Percentiles rank a stretch among this genome's conserved stretches.
Evolutionary conservation across 2,113 vertebrate species (phyloP).

Genomic region (Micronycteris hirsuta): DNA sequence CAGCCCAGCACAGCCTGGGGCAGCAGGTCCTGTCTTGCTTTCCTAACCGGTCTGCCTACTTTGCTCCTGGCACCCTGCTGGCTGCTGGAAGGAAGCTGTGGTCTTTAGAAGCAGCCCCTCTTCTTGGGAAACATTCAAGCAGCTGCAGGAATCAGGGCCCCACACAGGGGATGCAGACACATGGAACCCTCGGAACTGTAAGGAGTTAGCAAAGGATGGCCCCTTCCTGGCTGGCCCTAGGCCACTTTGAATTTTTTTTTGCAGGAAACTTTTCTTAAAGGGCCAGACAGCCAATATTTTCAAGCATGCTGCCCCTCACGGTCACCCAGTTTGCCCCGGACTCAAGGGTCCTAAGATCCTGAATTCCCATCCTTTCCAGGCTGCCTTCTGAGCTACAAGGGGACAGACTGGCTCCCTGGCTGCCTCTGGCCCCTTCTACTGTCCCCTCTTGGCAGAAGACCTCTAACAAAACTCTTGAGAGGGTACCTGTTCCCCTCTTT

Average conservation of each 20-base stretch:
- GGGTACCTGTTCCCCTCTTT: neutral
- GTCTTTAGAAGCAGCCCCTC: neutral
- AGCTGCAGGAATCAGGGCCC: neutral
- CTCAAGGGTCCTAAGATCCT: neutral
- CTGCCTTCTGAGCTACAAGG: neutral
- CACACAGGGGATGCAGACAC: neutral
- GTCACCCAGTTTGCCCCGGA: neutral
- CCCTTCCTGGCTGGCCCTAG: neutral
- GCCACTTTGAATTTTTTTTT: neutral
- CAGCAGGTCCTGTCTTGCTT: accelerated
- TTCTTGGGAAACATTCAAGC: accelerated
- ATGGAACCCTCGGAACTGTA: accelerated
- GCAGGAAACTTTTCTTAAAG: neutral
- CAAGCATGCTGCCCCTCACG: neutral
- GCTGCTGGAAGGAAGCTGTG: neutral
- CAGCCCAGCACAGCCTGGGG: accelerated
- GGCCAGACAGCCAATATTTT: neutral
- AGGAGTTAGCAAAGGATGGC: too few species aligned
- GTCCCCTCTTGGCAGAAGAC: neutral
- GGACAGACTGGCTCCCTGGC: accelerated
- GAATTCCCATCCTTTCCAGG: neutral
- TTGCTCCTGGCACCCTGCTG: accelerated
- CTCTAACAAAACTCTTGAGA: neutral
- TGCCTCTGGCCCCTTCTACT: neutral
- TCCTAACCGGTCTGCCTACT: neutral